phyloP scores from a whole-genome alignment of 2,888 invertebrate genomes.

The Drosophila basisetae region DNA sequence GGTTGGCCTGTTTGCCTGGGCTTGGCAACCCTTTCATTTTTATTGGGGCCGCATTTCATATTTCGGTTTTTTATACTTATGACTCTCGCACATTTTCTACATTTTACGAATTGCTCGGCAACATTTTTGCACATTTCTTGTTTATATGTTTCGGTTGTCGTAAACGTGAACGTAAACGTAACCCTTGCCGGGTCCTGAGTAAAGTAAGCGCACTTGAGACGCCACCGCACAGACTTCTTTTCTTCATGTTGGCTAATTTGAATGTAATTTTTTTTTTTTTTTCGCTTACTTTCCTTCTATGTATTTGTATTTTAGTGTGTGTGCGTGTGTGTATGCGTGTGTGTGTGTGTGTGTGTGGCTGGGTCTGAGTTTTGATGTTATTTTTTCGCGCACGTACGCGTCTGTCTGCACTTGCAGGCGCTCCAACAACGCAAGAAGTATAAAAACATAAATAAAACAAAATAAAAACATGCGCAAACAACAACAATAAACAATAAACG shows the following conservation, averaged over 20 bases:
- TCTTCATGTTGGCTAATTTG: slow-evolving; percentile 58
- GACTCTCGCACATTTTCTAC: slow-evolving; percentile 35
- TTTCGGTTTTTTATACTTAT: slow-evolving; percentile 36
- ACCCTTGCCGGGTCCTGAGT: neutral
- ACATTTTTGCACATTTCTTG: slow-evolving; percentile 50
- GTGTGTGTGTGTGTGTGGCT: no score
- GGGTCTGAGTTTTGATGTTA: slow-evolving; percentile 12
- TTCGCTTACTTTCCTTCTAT: neutral
- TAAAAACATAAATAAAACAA: slow-evolving; percentile 65
- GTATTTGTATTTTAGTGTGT: neutral
- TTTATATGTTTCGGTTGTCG: slow-evolving; percentile 56
- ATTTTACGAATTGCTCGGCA: slow-evolving; percentile 42
- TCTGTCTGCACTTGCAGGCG: slow-evolving; percentile 53
- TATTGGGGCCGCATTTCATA: slow-evolving; percentile 40
- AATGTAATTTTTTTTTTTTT: slow-evolving; percentile 61
- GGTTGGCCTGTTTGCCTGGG: neutral
- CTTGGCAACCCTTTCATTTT: slow-evolving; percentile 37
- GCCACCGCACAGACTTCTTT: slow-evolving; percentile 20
- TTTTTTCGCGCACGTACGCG: slow-evolving; percentile 54
- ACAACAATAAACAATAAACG: slow-evolving; percentile 53
- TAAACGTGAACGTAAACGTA: slow-evolving; percentile 15
- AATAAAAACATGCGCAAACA: slow-evolving; percentile 45
- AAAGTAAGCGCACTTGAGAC: slow-evolving; percentile 34
- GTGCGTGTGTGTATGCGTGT: neutral
- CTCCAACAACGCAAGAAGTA: slow-evolving; percentile 56